Conservation (phyloP, 2,888 invertebrate species). For the Epinotia nisella region DNA sequence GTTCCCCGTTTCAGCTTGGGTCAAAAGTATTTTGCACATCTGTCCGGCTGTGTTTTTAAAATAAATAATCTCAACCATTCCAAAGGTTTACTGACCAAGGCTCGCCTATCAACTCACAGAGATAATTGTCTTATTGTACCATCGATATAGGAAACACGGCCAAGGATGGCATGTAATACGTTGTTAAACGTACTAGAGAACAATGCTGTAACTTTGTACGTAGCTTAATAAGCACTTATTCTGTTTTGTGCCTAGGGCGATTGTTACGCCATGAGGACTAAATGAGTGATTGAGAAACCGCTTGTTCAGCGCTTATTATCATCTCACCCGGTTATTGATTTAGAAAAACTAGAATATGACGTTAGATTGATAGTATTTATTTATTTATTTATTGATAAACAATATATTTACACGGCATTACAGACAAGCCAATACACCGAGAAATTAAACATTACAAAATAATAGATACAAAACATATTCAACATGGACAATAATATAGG, state of each 20-base stretch:
- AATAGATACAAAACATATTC: too few species aligned
- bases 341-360: not conserved
- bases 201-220: not conserved
- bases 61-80: too few species aligned
- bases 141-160: slow-evolving; percentile 53
- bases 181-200: slow-evolving; percentile 47
- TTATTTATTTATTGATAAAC: too few species aligned
- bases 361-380: too few species aligned
- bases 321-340: not conserved
- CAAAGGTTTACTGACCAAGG: slow-evolving; percentile 37
- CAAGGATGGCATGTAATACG: slow-evolving; percentile 51
- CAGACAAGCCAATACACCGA: too few species aligned
- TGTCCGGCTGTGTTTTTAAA: too few species aligned
- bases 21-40: too few species aligned
- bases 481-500: too few species aligned
- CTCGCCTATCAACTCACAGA: slow-evolving; percentile 39
- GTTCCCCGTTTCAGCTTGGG: too few species aligned
- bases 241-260: not conserved
- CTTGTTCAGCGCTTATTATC: not conserved
- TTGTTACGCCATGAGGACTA: slow-evolving; percentile 10
- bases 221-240: not conserved
- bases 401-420: too few species aligned
- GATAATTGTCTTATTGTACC: slow-evolving; percentile 55
- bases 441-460: too few species aligned
- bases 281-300: not conserved